Percentiles rank a stretch among this genome's conserved stretches.
These are phyloP conservation scores for Temnothorax unifasciatus DNA, from an alignment of 2,888 invertebrate genomes.

Conservation along the genomic window DNA sequence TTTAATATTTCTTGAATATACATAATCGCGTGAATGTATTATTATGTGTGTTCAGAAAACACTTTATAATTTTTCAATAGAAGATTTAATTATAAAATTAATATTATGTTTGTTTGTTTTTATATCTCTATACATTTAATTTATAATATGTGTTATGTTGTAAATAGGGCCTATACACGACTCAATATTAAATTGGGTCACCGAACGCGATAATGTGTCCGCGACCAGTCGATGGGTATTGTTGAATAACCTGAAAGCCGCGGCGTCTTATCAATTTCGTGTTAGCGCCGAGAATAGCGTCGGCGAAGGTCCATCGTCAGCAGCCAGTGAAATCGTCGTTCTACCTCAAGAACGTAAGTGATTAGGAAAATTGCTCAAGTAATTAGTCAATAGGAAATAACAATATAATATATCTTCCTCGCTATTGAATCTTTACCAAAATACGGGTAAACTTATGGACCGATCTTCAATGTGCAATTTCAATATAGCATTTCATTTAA, in stretches of 20 bases:
- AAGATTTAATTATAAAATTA: neutral
- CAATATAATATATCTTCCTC: neutral
- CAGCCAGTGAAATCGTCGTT: constrained; percentile 95
- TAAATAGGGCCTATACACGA: constrained; percentile 93
- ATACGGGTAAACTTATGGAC: neutral
- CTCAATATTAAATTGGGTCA: constrained; percentile 95
- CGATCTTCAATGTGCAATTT: neutral
- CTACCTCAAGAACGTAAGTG: constrained; percentile 98
- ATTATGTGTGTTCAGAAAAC: neutral
- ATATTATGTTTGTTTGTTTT: neutral
- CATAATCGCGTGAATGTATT: neutral
- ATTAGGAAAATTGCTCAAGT: constrained; percentile 1
- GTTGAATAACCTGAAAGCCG: constrained; percentile 95
- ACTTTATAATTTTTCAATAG: neutral
- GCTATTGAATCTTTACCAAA: neutral
- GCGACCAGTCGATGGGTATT: constrained; percentile 92
- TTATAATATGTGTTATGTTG: neutral
- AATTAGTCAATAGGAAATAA: neutral
- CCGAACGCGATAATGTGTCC: constrained; percentile 94
- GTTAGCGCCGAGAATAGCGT: constrained; percentile 98
- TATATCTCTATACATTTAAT: constrained; percentile 33
- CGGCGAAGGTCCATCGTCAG: constrained; percentile 97
- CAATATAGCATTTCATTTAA: neutral
- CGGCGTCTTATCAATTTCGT: constrained; percentile 98
- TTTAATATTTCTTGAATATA: neutral